Evolutionary conservation across 2,888 invertebrate species (phyloP).

Genomic region (Amorpha juglandis): DNA sequence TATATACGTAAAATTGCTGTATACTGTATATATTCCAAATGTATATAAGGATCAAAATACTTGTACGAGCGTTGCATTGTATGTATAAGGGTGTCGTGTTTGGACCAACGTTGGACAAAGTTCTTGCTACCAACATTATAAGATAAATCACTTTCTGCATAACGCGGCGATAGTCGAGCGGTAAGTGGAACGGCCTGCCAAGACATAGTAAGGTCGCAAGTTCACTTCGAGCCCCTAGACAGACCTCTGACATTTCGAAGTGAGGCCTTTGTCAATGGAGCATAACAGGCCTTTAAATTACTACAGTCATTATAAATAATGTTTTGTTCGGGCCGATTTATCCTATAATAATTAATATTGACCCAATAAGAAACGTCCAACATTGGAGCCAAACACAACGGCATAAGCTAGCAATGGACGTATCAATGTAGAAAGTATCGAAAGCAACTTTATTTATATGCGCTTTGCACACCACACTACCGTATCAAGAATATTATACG

Average conservation of each 20-base stretch:
- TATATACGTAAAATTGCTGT: slow-evolving; percentile 16
- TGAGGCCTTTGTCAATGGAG: no score
- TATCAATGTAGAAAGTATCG: slow-evolving; percentile 35
- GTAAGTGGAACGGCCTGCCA: no score
- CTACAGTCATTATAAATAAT: no score
- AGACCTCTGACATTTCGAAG: no score
- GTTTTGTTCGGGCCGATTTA: no score
- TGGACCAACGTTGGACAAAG: slow-evolving; percentile 37
- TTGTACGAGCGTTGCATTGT: slow-evolving; percentile 59
- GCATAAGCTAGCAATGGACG: slow-evolving; percentile 59
- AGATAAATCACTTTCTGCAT: no score
- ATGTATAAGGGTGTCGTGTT: slow-evolving; percentile 43
- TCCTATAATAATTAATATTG: background rate
- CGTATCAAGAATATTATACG: slow-evolving; percentile 19
- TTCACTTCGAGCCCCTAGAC: no score
- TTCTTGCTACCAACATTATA: no score
- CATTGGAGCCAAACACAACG: slow-evolving; percentile 38
- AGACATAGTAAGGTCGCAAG: no score
- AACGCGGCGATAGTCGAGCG: no score
- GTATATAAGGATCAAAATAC: slow-evolving; percentile 47
- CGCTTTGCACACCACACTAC: slow-evolving; percentile 13
- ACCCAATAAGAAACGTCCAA: slow-evolving; percentile 32
- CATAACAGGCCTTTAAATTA: no score
- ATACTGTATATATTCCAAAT: slow-evolving; percentile 12
- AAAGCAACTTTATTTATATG: slow-evolving; percentile 12